Percentiles rank a stretch among this genome's conserved stretches.
These are phyloP conservation scores for Tetanocera ferruginea DNA, from an alignment of 2,888 invertebrate genomes.

Conservation along the genomic window DNA sequence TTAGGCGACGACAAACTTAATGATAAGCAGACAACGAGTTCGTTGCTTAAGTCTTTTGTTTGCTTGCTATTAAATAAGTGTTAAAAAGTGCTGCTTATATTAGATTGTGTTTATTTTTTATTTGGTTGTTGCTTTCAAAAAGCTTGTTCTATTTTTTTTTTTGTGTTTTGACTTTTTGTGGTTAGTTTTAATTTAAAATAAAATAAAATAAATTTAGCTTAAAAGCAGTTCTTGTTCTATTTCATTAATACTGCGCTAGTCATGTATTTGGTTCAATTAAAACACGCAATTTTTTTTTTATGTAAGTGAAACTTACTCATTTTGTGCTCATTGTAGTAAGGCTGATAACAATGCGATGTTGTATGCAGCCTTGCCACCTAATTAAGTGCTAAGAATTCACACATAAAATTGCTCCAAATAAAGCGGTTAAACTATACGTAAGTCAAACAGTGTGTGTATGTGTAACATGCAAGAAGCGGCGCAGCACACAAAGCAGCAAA, in stretches of 20 bases:
- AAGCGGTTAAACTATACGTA: conserved; percentile 43
- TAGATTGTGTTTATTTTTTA: too few species aligned
- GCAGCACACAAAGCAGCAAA: neutral
- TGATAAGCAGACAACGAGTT: neutral
- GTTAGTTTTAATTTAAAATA: too few species aligned
- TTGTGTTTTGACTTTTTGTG: too few species aligned
- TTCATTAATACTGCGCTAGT: neutral
- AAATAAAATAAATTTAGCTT: too few species aligned
- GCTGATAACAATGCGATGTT: neutral
- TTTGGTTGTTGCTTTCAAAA: too few species aligned
- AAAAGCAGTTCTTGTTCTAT: neutral
- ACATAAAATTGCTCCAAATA: conserved; percentile 50
- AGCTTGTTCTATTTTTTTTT: too few species aligned
- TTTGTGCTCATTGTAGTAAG: too few species aligned
- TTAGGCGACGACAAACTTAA: neutral
- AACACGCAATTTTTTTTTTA: neutral
- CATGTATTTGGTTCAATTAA: neutral
- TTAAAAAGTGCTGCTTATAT: too few species aligned
- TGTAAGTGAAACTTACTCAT: too few species aligned
- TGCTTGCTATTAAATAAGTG: neutral
- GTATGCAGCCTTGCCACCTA: neutral
- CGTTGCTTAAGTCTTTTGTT: conserved; percentile 13
- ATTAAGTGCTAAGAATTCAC: conserved; percentile 28
- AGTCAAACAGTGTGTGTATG: neutral
- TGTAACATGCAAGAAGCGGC: neutral